Conservation (phyloP, 2,888 invertebrate species). For the Troilus luridus region DNA sequence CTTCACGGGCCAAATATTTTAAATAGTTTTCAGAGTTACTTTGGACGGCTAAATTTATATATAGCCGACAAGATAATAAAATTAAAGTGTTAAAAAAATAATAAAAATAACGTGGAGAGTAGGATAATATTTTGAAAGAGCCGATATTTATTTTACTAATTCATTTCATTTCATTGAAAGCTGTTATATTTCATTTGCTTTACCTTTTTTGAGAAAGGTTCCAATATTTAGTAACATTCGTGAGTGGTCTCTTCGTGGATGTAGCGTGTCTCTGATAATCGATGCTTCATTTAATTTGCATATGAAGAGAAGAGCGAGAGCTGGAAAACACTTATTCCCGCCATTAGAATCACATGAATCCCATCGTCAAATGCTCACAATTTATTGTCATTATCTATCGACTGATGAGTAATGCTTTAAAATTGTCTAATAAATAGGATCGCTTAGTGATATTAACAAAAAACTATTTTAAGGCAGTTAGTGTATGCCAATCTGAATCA, state of each 20-base stretch:
- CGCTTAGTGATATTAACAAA: background rate
- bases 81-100: too few relatives aligned
- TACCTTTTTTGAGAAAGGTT: background rate
- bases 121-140: too few relatives aligned
- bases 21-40: too few relatives aligned
- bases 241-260: background rate
- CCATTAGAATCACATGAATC: background rate
- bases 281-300: conserved; percentile 38
- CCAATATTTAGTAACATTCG: conserved; percentile 11
- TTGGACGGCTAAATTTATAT: too few relatives aligned
- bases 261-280: conserved; percentile 24
- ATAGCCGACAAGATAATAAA: too few relatives aligned
- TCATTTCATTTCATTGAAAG: background rate
- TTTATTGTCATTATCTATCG: background rate
- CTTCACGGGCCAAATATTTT: too few relatives aligned
- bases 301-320: background rate
- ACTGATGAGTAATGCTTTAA: background rate
- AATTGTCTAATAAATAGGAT: background rate
- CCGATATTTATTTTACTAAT: too few relatives aligned
- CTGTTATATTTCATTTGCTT: background rate
- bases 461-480: too few relatives aligned
- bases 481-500: too few relatives aligned
- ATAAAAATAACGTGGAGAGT: too few relatives aligned
- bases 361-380: background rate
- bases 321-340: background rate